A percentile compares a stretch with the other conserved stretches of the same genome.
phyloP scores from a whole-genome alignment of 2,113 vertebrate species.

The Scytalopus superciliaris region DNA sequence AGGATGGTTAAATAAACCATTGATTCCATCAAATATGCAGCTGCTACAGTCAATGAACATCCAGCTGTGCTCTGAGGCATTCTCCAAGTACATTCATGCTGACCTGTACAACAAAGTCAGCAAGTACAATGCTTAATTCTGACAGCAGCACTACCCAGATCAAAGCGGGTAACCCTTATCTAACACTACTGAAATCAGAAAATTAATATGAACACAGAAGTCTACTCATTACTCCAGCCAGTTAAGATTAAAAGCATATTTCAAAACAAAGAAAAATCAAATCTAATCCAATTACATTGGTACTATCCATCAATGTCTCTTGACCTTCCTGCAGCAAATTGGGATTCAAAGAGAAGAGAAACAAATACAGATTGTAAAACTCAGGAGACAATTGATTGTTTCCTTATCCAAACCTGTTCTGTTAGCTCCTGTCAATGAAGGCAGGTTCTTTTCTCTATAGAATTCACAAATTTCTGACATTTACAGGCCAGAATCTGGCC shows the following conservation, averaged over 20 bases:
- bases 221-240: background rate
- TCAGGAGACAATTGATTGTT: background rate
- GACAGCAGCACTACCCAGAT: background rate
- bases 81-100: background rate
- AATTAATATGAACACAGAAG: background rate
- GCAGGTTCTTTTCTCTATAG: background rate
- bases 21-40: background rate
- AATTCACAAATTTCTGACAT: background rate
- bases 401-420: background rate
- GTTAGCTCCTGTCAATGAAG: background rate
- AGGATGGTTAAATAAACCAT: background rate
- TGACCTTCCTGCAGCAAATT: background rate
- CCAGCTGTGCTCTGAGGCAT: background rate
- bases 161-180: background rate
- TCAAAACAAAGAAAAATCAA: slow-evolving; percentile 6
- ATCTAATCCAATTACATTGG: background rate
- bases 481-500: background rate
- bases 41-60: background rate
- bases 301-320: background rate
- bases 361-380: background rate
- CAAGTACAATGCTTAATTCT: background rate
- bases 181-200: background rate
- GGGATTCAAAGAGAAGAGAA: background rate
- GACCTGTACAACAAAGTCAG: background rate
- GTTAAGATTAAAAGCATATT: background rate